Evolutionary conservation across 53 echinoderm and acorn worm species (phyloP).

Genomic region (Luidia sarsii): DNA sequence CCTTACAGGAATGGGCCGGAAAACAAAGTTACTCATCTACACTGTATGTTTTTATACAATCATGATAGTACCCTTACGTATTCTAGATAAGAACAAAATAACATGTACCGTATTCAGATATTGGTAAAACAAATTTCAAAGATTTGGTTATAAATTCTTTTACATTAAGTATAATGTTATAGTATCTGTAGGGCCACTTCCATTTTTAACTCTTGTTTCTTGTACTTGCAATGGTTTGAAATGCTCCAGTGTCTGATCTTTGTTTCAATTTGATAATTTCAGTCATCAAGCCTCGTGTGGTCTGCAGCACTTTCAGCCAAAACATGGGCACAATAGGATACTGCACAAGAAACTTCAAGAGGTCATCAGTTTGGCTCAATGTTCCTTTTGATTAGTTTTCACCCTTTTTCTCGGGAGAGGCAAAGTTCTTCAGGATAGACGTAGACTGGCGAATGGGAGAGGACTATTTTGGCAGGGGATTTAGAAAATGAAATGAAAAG

Average conservation of each 20-base stretch:
- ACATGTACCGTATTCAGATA: slow-evolving; percentile 20
- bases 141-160: not conserved
- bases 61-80: slow-evolving; percentile 33
- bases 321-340: too few species aligned
- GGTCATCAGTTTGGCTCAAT: too few species aligned
- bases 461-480: too few species aligned
- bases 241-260: not conserved
- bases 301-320: slow-evolving; percentile 12
- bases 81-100: slow-evolving; percentile 27
- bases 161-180: slow-evolving; percentile 23
- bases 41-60: too few species aligned
- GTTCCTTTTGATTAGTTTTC: too few species aligned
- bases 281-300: not conserved
- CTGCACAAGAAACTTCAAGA: too few species aligned
- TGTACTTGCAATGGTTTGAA: not conserved
- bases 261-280: not conserved
- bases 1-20: too few species aligned
- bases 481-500: too few species aligned
- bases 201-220: not conserved
- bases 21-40: too few species aligned
- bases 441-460: too few species aligned
- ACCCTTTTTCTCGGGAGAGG: too few species aligned
- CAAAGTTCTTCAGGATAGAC: too few species aligned
- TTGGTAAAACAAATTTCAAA: slow-evolving; percentile 3
- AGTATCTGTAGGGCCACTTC: slow-evolving; percentile 16